Percentiles rank a stretch among this genome's conserved stretches.
phyloP scores from a whole-genome alignment of 92 coral and sea anemone genomes.

The Phenganax marumi region DNA sequence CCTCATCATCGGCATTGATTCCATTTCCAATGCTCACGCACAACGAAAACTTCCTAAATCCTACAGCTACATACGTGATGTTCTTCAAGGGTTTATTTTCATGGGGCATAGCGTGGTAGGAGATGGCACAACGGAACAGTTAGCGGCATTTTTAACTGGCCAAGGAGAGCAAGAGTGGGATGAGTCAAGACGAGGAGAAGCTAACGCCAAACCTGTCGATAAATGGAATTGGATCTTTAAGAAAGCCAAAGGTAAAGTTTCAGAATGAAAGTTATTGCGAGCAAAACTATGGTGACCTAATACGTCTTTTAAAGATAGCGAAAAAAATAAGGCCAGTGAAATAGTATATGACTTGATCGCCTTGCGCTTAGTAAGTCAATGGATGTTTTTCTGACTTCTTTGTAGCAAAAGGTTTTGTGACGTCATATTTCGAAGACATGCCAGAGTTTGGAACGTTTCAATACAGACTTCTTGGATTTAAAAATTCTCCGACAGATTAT shows the following conservation, averaged over 20 bases:
- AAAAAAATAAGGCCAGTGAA: not conserved
- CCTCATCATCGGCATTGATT: constrained; percentile 79
- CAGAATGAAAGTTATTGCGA: not conserved
- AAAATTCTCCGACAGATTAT: constrained; percentile 80
- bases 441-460: constrained; percentile 68
- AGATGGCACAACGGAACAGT: constrained; percentile 91
- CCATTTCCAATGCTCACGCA: constrained; percentile 69
- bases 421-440: constrained; percentile 78
- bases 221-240: constrained; percentile 86
- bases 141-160: constrained; percentile 84
- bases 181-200: constrained; percentile 71
- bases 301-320: too few species aligned
- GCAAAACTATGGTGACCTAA: too few species aligned
- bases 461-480: constrained; percentile 81
- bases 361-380: not conserved
- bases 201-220: constrained; percentile 63
- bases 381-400: not conserved
- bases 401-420: constrained; percentile 66
- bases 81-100: constrained; percentile 64
- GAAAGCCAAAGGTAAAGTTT: constrained; percentile 55
- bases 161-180: constrained; percentile 71
- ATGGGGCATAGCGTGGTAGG: constrained; percentile 87
- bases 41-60: constrained; percentile 77
- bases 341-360: not conserved
- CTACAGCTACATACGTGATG: constrained; percentile 63